Percentiles rank a stretch among this genome's conserved stretches.
Conservation (phyloP, 1,140 invertebrate genomes). For the Achroia grisella region DNA sequence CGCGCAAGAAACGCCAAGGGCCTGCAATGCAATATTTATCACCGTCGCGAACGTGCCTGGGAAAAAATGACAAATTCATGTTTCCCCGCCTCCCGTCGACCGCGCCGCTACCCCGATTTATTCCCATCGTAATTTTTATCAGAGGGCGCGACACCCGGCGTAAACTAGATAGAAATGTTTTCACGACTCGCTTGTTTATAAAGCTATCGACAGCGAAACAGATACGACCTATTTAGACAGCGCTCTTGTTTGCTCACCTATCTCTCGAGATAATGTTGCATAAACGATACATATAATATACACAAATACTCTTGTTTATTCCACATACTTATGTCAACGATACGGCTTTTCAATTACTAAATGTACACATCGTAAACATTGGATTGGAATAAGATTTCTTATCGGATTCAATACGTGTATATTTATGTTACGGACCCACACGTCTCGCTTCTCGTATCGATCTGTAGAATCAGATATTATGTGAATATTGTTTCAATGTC, state of each 20-base stretch:
- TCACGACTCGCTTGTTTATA: slow-evolving; percentile 66
- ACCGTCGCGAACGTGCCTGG: slow-evolving; percentile 61
- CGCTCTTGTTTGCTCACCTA: slow-evolving; percentile 48
- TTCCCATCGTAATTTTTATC: slow-evolving; percentile 65
- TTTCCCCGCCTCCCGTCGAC: slow-evolving; percentile 30
- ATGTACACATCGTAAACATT: slow-evolving; percentile 16
- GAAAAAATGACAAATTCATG: slow-evolving; percentile 73
- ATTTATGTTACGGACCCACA: slow-evolving; percentile 36
- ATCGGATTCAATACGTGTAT: slow-evolving; percentile 38
- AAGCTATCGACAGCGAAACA: slow-evolving; percentile 62
- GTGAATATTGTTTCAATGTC: slow-evolving; percentile 57
- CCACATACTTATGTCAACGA: slow-evolving; percentile 28
- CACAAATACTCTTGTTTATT: slow-evolving; percentile 47
- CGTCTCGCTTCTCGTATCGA: slow-evolving; percentile 23
- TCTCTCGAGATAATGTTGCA: slow-evolving; percentile 61
- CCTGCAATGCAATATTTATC: slow-evolving; percentile 69
- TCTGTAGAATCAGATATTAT: slow-evolving; percentile 31
- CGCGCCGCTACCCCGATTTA: slow-evolving; percentile 44
- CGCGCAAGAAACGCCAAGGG: slow-evolving; percentile 46
- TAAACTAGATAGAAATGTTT: slow-evolving; percentile 65
- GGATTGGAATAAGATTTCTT: slow-evolving; percentile 21
- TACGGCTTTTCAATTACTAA: slow-evolving; percentile 36
- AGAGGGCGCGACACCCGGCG: slow-evolving; percentile 47
- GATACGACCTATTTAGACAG: slow-evolving; percentile 59
- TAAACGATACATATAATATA: slow-evolving; percentile 51